Conservation (phyloP, 92 coral and sea anemone genomes). For the Phenganax stokvisi region DNA sequence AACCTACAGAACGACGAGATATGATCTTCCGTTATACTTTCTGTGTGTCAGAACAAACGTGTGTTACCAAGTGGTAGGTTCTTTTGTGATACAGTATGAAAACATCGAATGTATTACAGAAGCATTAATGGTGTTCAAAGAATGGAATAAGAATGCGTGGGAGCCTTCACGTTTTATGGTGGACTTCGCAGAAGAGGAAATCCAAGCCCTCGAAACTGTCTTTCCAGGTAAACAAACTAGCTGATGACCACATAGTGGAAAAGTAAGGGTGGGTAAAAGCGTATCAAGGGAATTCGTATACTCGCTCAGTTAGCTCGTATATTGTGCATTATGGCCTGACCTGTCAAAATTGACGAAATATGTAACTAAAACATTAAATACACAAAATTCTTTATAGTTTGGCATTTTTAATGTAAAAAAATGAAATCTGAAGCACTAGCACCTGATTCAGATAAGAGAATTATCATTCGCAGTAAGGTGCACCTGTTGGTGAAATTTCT, state of each 20-base stretch:
- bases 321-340: too few relatives aligned
- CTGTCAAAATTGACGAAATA: too few relatives aligned
- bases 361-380: too few relatives aligned
- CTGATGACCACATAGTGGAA: neutral
- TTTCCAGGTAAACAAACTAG: constrained; percentile 40
- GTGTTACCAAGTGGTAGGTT: constrained; percentile 55
- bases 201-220: constrained; percentile 46
- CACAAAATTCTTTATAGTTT: too few relatives aligned
- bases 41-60: constrained; percentile 54
- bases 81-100: constrained; percentile 59
- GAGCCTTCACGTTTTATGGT: constrained; percentile 53
- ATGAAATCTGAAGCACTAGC: too few relatives aligned
- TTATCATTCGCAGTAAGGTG: too few relatives aligned
- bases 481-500: too few relatives aligned
- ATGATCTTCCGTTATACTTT: constrained; percentile 54
- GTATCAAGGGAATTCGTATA: neutral
- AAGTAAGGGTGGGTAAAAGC: neutral
- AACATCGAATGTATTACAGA: constrained; percentile 52
- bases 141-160: constrained; percentile 53
- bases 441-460: too few relatives aligned
- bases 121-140: constrained; percentile 42
- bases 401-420: too few relatives aligned
- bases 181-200: constrained; percentile 56
- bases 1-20: constrained; percentile 59
- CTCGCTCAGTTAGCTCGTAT: too few relatives aligned